A percentile compares a stretch with the other conserved stretches of the same genome.
Evolutionary conservation across 2,888 invertebrate genomes (phyloP).

Genomic region (Sericinus montela): DNA sequence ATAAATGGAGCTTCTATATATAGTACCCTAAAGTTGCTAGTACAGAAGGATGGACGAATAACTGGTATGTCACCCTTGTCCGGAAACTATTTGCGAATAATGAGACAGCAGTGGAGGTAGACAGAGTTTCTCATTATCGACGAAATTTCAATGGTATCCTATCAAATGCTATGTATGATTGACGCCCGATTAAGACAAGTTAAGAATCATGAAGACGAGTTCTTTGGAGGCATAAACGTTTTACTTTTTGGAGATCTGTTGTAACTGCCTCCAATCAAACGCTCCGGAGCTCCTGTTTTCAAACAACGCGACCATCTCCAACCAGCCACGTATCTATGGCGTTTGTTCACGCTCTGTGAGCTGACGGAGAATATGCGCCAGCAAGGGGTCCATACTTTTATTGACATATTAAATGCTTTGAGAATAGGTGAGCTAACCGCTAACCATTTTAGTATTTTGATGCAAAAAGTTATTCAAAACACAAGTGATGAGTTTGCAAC

Average conservation of each 20-base stretch:
- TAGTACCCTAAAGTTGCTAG: conserved; percentile 14
- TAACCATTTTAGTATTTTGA: conserved; percentile 13
- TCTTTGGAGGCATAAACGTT: conserved; percentile 1
- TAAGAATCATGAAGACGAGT: conserved; percentile 3
- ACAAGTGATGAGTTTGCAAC: conserved; percentile 17
- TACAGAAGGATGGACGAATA: conserved; percentile 22
- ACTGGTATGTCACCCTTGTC: conserved; percentile 9
- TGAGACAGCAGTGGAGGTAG: conserved; percentile 15
- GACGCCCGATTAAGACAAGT: conserved; percentile 19
- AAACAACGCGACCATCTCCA: conserved; percentile 11
- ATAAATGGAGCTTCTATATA: conserved; percentile 23
- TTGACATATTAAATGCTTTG: conserved; percentile 16
- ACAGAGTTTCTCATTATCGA: conserved; percentile 22
- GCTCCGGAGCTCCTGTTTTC: conserved; percentile 12
- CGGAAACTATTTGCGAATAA: conserved; percentile 16
- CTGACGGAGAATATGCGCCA: conserved; percentile 11
- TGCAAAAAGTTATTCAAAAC: conserved; percentile 13
- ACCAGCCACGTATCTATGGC: conserved; percentile 18
- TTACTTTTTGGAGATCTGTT: conserved; percentile 10
- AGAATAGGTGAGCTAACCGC: conserved; percentile 15
- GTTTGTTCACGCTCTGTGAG: conserved; percentile 13
- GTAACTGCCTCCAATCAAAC: conserved; percentile 9
- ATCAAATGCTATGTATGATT: conserved; percentile 25
- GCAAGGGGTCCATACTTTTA: conserved; percentile 4
- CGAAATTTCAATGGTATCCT: conserved; percentile 17